Percentiles rank a stretch among this genome's conserved stretches.
Conservation (phyloP, 2,797 vertebrate species). For the Acrossocheilus fasciatus region DNA sequence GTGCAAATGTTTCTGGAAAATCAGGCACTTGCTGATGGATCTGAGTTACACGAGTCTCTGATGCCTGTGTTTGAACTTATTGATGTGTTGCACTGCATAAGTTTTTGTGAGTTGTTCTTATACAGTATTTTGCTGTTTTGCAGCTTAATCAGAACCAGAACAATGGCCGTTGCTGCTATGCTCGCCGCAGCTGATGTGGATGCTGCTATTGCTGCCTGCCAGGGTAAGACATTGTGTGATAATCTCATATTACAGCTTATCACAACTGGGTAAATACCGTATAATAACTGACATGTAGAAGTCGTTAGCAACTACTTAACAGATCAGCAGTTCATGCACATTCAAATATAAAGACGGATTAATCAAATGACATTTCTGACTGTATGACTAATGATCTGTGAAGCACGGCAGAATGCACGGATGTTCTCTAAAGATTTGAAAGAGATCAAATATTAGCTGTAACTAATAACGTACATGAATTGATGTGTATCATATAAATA, state of each 20-base stretch:
- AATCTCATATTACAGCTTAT: neutral
- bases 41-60: neutral
- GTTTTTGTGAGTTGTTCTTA: neutral
- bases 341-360: neutral
- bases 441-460: neutral
- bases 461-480: too few species aligned
- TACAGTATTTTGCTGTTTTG: conserved; percentile 14
- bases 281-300: neutral
- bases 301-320: neutral
- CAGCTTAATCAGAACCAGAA: conserved; percentile 62
- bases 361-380: neutral
- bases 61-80: neutral
- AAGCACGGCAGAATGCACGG: neutral
- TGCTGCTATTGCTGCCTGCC: conserved; percentile 79
- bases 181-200: conserved; percentile 81
- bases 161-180: conserved; percentile 82
- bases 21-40: neutral
- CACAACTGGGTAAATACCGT: neutral
- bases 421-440: neutral
- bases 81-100: neutral
- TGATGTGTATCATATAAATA: too few species aligned
- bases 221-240: conserved; percentile 76
- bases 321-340: neutral
- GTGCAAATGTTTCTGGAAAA: neutral
- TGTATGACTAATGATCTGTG: neutral